These are phyloP conservation scores for Folsomia manolachei DNA, from an alignment of 2,888 invertebrate genomes.

Conservation along the genomic window DNA sequence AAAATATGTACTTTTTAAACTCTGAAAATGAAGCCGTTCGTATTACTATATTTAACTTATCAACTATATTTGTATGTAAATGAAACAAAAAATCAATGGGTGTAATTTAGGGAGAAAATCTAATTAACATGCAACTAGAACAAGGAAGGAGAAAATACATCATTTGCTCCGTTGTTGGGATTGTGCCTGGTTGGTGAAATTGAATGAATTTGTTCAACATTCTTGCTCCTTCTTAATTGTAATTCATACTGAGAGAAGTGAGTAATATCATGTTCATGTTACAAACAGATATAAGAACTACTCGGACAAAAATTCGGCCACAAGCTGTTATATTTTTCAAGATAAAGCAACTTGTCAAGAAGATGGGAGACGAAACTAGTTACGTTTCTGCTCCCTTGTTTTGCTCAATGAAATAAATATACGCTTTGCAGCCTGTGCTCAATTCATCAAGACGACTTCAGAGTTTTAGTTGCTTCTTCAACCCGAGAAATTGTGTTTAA, in stretches of 20 bases:
- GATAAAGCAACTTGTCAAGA: background rate
- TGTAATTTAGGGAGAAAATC: slow-evolving; percentile 37
- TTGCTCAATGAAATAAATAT: background rate
- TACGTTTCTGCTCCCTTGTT: background rate
- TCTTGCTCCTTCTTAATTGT: background rate
- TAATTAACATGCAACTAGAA: slow-evolving; percentile 44
- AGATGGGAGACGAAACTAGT: background rate
- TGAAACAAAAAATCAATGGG: slow-evolving; percentile 34
- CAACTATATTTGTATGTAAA: slow-evolving; percentile 29
- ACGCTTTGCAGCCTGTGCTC: too few species aligned
- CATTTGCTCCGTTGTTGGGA: slow-evolving; percentile 16
- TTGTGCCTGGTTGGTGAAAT: background rate
- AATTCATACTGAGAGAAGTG: background rate
- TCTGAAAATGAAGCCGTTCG: background rate
- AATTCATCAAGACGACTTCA: too few species aligned
- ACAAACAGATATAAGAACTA: too few species aligned
- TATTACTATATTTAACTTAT: background rate
- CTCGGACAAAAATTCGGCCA: background rate
- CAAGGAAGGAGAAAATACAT: slow-evolving; percentile 23
- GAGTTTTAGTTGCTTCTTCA: too few species aligned
- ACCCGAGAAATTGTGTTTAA: too few species aligned
- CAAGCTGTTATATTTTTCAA: background rate
- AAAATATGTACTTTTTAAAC: background rate
- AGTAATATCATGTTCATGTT: too few species aligned
- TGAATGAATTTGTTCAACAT: slow-evolving; percentile 1